Conservation (phyloP, 2,888 invertebrate species). For the Nomada flava region DNA sequence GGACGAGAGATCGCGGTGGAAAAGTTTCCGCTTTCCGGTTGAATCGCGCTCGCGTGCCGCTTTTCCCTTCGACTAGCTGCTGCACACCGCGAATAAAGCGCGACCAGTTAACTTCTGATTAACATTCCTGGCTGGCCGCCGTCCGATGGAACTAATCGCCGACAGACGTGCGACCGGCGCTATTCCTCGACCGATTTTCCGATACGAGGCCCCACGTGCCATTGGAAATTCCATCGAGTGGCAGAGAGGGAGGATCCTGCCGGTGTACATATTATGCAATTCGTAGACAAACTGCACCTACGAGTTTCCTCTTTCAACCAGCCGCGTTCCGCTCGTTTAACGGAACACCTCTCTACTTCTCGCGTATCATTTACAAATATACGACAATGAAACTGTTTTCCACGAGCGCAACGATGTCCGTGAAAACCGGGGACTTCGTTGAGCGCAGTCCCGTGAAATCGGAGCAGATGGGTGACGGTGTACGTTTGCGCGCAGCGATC, state of each 20-base stretch:
- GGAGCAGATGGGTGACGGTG: too few relatives aligned
- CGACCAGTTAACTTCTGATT: constrained; percentile 62
- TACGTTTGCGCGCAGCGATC: too few relatives aligned
- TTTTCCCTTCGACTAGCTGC: constrained; percentile 13
- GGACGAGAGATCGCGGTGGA: too few relatives aligned
- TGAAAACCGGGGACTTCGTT: neutral
- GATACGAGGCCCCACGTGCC: constrained; percentile 50
- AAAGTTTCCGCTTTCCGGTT: neutral
- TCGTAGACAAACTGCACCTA: constrained; percentile 43
- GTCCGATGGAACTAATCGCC: constrained; percentile 58
- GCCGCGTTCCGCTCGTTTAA: constrained; percentile 25
- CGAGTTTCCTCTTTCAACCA: constrained; percentile 28
- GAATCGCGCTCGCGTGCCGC: constrained; percentile 30
- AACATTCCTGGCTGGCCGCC: constrained; percentile 63
- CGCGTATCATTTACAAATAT: too few relatives aligned
- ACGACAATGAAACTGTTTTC: too few relatives aligned
- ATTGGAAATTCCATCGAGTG: constrained; percentile 49
- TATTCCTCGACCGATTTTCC: constrained; percentile 31
- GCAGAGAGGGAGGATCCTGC: constrained; percentile 19
- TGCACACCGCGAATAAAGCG: constrained; percentile 56
- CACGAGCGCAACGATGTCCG: too few relatives aligned
- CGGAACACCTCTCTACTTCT: constrained; percentile 2
- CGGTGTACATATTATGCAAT: constrained; percentile 29
- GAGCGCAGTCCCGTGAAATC: neutral
- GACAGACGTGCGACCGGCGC: constrained; percentile 47